Evolutionary conservation across 2,888 invertebrate genomes (phyloP).

Genomic region (Pollenia angustigena): DNA sequence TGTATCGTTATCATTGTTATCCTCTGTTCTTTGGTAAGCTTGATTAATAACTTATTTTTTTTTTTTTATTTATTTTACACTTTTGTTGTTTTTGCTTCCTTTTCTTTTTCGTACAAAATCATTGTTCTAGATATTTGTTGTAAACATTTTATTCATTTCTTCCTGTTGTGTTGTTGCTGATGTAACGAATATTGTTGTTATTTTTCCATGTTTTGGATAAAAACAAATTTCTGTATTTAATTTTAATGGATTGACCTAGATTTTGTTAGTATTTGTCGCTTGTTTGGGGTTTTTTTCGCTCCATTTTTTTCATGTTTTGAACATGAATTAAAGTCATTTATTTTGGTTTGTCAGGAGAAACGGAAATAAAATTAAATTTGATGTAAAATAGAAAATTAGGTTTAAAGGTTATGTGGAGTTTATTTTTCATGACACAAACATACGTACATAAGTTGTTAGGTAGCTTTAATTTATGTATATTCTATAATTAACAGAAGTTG

Average conservation of each 20-base stretch:
- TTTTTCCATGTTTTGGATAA: constrained; percentile 51
- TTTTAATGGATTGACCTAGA: constrained; percentile 69
- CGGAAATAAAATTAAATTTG: constrained; percentile 48
- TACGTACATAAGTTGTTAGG: too few species aligned
- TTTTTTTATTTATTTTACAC: constrained; percentile 10
- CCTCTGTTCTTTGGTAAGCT: constrained; percentile 55
- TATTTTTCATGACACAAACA: too few species aligned
- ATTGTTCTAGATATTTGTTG: constrained; percentile 44
- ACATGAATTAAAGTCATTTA: constrained; percentile 44
- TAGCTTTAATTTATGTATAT: too few species aligned
- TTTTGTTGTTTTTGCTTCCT: background rate
- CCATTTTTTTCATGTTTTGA: background rate
- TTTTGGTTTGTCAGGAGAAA: constrained; percentile 43
- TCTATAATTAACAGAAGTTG: too few species aligned
- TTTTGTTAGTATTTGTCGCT: constrained; percentile 28
- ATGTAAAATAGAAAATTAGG: background rate
- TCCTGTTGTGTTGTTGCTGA: constrained; percentile 4
- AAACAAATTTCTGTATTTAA: constrained; percentile 62
- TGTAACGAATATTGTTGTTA: constrained; percentile 20
- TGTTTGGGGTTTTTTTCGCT: background rate
- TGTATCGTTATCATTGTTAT: constrained; percentile 42
- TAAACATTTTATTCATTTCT: constrained; percentile 20
- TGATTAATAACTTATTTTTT: constrained; percentile 70
- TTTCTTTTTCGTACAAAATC: constrained; percentile 23
- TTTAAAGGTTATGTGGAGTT: too few species aligned